phyloP scores from a whole-genome alignment of 2,113 vertebrate genomes.

The Montifringilla adamsi region DNA sequence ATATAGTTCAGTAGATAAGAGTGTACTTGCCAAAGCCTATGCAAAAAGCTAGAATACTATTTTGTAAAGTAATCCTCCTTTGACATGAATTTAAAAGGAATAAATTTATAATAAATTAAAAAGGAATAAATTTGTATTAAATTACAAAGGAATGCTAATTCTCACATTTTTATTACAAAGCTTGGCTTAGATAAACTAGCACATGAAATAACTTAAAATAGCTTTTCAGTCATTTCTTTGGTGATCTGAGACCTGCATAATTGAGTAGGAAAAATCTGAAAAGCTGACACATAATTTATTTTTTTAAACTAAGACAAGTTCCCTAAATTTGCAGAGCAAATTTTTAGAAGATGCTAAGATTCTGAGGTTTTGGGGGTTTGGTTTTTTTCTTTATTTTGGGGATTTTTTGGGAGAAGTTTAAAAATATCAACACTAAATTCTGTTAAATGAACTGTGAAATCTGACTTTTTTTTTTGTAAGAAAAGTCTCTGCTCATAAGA shows the following conservation, averaged over 20 bases:
- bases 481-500: not conserved
- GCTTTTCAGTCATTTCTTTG: not conserved
- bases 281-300: not conserved
- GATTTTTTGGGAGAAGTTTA: not conserved
- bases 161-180: constrained; percentile 42
- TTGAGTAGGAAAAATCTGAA: not conserved
- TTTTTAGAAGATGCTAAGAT: not conserved
- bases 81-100: constrained; percentile 5
- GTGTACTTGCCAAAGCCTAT: not conserved
- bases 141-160: constrained; percentile 45
- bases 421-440: not conserved
- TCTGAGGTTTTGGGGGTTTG: not conserved
- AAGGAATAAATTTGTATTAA: not conserved
- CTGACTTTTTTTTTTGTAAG: not conserved
- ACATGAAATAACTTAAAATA: constrained; percentile 16
- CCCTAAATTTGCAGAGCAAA: not conserved
- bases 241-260: not conserved
- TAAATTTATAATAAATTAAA: not conserved
- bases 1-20: not conserved
- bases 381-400: not conserved
- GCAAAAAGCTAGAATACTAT: not conserved
- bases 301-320: not conserved
- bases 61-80: not conserved
- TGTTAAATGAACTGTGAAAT: not conserved
- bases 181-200: not conserved